phyloP scores from a whole-genome alignment of 2,113 vertebrate genomes.

The Cheilinus undulatus region DNA sequence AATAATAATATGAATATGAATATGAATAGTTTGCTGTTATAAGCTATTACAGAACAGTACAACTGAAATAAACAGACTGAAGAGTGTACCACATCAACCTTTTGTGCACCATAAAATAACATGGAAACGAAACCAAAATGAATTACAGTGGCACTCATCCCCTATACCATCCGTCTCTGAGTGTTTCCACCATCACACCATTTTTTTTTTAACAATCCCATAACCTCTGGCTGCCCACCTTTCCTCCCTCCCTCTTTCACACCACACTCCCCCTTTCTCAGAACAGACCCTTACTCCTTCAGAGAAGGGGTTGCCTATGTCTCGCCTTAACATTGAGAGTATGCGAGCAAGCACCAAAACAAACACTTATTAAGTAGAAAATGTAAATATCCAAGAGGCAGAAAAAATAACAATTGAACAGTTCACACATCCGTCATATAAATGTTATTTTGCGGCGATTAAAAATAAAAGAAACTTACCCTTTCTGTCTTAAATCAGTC shows the following conservation, averaged over 20 bases:
- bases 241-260: no score
- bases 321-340: conserved; percentile 73
- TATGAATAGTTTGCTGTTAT: not conserved
- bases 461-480: conserved; percentile 38
- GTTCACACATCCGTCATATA: not conserved
- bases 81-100: not conserved
- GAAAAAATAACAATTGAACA: not conserved
- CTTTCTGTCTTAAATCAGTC: not conserved
- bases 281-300: conserved; percentile 5
- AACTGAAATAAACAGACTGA: not conserved
- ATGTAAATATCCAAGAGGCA: not conserved
- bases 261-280: not conserved
- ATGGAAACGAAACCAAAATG: conserved; percentile 23
- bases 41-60: not conserved
- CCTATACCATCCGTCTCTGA: not conserved
- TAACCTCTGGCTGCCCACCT: conserved; percentile 16
- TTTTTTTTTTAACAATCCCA: conserved; percentile 48
- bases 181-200: not conserved
- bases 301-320: conserved; percentile 20
- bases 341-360: conserved; percentile 46
- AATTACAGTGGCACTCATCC: conserved; percentile 12
- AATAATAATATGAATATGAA: not conserved
- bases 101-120: conserved; percentile 1
- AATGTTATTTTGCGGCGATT: not conserved
- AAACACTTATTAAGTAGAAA: conserved; percentile 18